phyloP scores from a whole-genome alignment of 2,888 invertebrate genomes.

The Phyllotreta cruciferae region DNA sequence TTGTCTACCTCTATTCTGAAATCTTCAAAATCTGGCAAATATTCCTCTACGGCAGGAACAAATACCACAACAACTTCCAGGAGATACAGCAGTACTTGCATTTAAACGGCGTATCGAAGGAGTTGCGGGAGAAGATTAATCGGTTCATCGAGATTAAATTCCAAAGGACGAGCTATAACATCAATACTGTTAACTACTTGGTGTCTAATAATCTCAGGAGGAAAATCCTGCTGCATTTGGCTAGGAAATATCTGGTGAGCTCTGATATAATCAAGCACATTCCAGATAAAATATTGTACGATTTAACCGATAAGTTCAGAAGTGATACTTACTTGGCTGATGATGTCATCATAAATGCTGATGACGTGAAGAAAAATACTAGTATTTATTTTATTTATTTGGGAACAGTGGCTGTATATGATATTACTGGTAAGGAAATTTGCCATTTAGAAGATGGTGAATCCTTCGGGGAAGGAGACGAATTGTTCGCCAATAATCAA shows the following conservation, averaged over 20 bases:
- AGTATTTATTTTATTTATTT: constrained; percentile 34
- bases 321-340: constrained; percentile 28
- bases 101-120: constrained; percentile 58
- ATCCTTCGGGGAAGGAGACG: constrained; percentile 61
- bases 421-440: constrained; percentile 57
- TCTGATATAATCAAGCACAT: constrained; percentile 56
- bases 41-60: constrained; percentile 45
- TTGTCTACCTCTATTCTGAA: background rate
- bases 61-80: constrained; percentile 50
- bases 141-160: constrained; percentile 58
- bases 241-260: constrained; percentile 53
- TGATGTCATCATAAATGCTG: constrained; percentile 26
- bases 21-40: constrained; percentile 38
- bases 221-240: constrained; percentile 57
- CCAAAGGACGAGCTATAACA: constrained; percentile 57
- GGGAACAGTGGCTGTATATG: constrained; percentile 51
- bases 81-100: constrained; percentile 60
- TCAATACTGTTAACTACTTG: constrained; percentile 56
- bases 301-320: constrained; percentile 29
- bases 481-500: constrained; percentile 58
- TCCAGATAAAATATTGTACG: constrained; percentile 21
- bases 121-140: constrained; percentile 54
- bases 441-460: constrained; percentile 61
- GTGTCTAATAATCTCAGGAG: constrained; percentile 42
- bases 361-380: constrained; percentile 4